Base-by-base conservation (phyloP, 1,140 invertebrate genomes). In the Ceratosolen solmsi region DNA sequence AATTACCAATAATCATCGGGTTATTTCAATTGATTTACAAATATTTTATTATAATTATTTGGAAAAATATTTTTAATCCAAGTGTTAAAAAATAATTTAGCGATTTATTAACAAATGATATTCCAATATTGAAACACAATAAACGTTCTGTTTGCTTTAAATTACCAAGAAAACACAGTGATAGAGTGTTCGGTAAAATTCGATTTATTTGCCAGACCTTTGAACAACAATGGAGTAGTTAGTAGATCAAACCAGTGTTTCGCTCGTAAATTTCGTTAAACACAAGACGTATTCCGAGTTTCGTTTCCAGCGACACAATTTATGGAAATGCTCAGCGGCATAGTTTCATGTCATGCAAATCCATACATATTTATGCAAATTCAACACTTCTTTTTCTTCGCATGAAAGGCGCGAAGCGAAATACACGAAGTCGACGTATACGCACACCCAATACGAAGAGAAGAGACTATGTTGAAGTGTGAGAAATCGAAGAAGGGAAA, bases 341-440 rank as follows among this genome's bases (percentile, higher is more conserved):
- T 5, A 63, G 30, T 85, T 79, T 41, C 71, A 20, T 17, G 38
- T 20, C 71, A 54, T 54, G 33, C 17, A 60, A 76, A 76, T 63
- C 22, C 49, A 76, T 76, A 58, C n/a, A 60, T 68, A 77, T 77
- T 77, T 75, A 75, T 75, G 73, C 1, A 75, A 75, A 60, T 60
- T 49, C 5, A 33, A 9, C 51, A 8, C 33, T 56, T 56, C 51
- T 54, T 75, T 60, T 33, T 9, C 33, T 38, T 25, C 72, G 38
- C 76, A 33, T 65, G 33, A 25, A 77, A 65, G 20, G 60, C 49
- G 46, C 25, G 60, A 68, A 54, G 54, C 17, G 33, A 51, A 78
- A 70, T 79, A 70, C 58, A 17, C 63, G 54, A 41, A 79, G 25
- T 17, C 13, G 4, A 15, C 33, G 4, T 17, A 22, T 46, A 17